phyloP scores from a whole-genome alignment of 2,797 vertebrate genomes.

The Eospalax fontanierii region DNA sequence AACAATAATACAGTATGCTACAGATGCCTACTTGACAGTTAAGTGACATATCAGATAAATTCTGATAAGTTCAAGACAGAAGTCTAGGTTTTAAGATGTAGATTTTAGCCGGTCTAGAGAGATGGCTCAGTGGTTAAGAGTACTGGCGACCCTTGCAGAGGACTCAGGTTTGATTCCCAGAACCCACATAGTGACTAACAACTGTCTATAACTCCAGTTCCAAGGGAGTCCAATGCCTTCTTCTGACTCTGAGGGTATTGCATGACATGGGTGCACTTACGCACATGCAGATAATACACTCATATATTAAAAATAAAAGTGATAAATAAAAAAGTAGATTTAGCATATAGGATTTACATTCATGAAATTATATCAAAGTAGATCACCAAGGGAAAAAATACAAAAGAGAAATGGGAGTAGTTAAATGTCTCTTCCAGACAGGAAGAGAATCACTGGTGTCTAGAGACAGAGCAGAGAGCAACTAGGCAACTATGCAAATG shows the following conservation, averaged over 20 bases:
- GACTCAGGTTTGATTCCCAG: too few species aligned
- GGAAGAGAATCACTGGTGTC: background rate
- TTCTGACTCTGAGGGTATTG: too few species aligned
- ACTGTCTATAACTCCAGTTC: too few species aligned
- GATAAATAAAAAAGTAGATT: too few species aligned
- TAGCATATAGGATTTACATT: constrained; percentile 25
- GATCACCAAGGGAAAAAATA: background rate
- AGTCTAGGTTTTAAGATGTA: background rate
- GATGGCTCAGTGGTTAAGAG: too few species aligned
- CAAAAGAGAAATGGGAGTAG: constrained; percentile 19
- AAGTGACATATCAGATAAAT: background rate
- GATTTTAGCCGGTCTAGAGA: too few species aligned
- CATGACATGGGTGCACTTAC: too few species aligned
- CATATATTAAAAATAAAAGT: too few species aligned
- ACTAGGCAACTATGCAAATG: background rate
- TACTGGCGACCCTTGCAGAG: too few species aligned
- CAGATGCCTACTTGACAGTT: background rate
- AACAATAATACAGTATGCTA: background rate
- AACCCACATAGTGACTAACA: too few species aligned
- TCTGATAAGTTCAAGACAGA: background rate
- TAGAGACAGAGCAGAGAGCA: background rate
- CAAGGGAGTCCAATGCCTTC: too few species aligned
- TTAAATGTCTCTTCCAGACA: background rate
- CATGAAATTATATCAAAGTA: constrained; percentile 4
- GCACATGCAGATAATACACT: too few species aligned